A percentile compares a stretch with the other conserved stretches of the same genome.
These are phyloP conservation scores for Pseudeuparius sepicola DNA, from an alignment of 2,888 invertebrate species.

Conservation along the genomic window DNA sequence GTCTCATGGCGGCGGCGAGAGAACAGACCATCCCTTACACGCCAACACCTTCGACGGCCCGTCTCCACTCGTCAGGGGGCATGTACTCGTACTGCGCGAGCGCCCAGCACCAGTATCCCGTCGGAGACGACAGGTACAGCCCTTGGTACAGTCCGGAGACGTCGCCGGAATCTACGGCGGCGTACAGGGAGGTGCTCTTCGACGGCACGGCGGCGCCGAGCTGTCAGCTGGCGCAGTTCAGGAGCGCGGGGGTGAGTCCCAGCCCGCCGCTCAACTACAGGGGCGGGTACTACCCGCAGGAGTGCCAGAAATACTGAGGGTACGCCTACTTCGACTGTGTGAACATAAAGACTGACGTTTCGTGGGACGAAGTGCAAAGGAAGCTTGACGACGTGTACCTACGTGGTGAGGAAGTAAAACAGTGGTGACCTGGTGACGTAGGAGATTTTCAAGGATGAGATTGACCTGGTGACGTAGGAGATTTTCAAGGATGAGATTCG, in stretches of 20 bases:
- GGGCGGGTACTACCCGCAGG: conserved; percentile 48
- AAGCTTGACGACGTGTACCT: no score
- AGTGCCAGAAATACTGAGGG: conserved; percentile 43
- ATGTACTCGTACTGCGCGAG: conserved; percentile 47
- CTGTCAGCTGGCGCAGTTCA: conserved; percentile 38
- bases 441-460: no score
- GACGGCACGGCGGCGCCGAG: conserved; percentile 36
- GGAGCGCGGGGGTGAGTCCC: conserved; percentile 45
- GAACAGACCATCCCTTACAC: conserved; percentile 34
- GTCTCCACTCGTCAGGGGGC: conserved; percentile 42
- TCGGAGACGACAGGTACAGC: conserved; percentile 36
- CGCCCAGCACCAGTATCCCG: conserved; percentile 35
- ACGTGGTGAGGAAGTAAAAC: no score
- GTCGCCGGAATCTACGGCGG: conserved; percentile 34
- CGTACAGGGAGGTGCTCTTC: conserved; percentile 37
- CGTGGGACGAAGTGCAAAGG: no score
- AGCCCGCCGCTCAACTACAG: conserved; percentile 42
- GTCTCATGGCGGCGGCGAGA: conserved; percentile 46
- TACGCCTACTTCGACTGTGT: conserved; percentile 26
- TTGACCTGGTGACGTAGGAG: no score
- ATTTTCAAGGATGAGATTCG: no score
- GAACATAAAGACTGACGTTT: conserved; percentile 30
- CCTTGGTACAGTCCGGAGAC: conserved; percentile 49
- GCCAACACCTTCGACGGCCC: conserved; percentile 29
- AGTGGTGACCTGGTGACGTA: no score